Conservation (phyloP, 1,140 invertebrate species). For the Saccostrea echinata region DNA sequence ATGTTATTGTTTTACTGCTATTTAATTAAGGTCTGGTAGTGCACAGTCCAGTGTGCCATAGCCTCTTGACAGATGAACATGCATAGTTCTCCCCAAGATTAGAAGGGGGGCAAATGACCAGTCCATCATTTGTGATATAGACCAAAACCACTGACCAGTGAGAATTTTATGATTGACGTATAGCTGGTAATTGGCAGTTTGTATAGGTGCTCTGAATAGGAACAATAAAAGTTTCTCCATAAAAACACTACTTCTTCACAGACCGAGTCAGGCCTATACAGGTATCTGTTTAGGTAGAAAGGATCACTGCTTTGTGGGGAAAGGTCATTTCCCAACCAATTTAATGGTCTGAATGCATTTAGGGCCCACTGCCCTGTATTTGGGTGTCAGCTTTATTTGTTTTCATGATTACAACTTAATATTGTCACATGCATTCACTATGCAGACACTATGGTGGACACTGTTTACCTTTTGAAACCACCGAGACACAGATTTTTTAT, state of each 20-base stretch:
- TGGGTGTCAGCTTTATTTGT: constrained; percentile 31
- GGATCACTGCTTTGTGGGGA: not conserved
- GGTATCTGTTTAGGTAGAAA: constrained; percentile 19
- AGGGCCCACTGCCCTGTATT: not conserved
- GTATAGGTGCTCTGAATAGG: constrained; percentile 30
- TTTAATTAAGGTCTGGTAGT: constrained; percentile 32
- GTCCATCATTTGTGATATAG: constrained; percentile 24
- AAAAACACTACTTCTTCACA: constrained; percentile 32
- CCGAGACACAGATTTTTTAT: not conserved
- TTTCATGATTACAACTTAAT: constrained; percentile 30
- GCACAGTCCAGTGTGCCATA: not conserved
- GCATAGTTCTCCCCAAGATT: not conserved
- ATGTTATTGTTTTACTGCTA: constrained; percentile 8
- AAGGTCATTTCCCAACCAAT: constrained; percentile 13
- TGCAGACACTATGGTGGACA: not conserved
- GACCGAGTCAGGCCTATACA: not conserved
- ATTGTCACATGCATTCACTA: not conserved
- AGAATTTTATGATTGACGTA: constrained; percentile 33
- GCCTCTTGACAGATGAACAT: not conserved
- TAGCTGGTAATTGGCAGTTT: constrained; percentile 34
- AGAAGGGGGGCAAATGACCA: not conserved
- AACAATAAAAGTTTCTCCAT: constrained; percentile 21
- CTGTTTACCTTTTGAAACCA: not conserved
- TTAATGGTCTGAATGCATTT: not conserved
- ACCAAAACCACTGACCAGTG: constrained; percentile 30